Percentiles rank a stretch among this genome's conserved stretches.
Conservation (phyloP, 2,797 vertebrate species). For the Poeciliopsis paucimaculata region DNA sequence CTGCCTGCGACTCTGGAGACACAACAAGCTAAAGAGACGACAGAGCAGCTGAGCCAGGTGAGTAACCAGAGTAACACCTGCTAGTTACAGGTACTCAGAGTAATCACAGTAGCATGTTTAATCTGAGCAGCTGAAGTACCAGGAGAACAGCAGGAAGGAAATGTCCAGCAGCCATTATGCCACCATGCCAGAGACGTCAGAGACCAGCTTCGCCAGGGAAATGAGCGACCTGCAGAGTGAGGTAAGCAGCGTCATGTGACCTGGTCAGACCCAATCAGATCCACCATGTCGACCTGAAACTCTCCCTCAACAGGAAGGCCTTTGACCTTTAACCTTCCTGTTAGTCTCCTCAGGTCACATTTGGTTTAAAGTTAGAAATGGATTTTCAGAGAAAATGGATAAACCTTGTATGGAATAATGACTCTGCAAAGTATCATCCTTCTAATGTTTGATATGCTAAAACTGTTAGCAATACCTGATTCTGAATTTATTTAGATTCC, state of each 20-base stretch:
- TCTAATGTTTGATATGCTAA: not conserved
- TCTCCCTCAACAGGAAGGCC: not conserved
- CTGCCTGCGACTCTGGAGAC: conserved; percentile 91
- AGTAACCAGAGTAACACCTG: not conserved
- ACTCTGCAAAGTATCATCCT: no score
- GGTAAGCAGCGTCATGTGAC: conserved; percentile 39
- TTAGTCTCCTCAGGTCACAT: not conserved
- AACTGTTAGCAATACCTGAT: not conserved
- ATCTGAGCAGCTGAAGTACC: conserved; percentile 78
- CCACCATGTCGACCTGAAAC: not conserved
- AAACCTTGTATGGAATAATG: not conserved
- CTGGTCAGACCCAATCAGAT: no score
- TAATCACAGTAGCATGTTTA: not conserved
- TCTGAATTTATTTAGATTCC: not conserved
- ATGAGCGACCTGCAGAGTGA: conserved; percentile 61
- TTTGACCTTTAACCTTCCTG: not conserved
- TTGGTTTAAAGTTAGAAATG: not conserved
- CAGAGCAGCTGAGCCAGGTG: conserved; percentile 89
- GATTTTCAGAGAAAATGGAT: not conserved
- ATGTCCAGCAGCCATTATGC: conserved; percentile 61
- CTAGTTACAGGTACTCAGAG: not conserved
- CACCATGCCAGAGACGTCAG: conserved; percentile 53
- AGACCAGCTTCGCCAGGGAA: conserved; percentile 68
- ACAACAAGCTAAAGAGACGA: conserved; percentile 83
- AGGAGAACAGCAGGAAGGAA: conserved; percentile 50